Evolutionary conservation across 35 echinoderm and acorn worm genomes (phyloP), one percentile per base, ranked within the genome.

Genomic region (Patiria miniata): DNA sequence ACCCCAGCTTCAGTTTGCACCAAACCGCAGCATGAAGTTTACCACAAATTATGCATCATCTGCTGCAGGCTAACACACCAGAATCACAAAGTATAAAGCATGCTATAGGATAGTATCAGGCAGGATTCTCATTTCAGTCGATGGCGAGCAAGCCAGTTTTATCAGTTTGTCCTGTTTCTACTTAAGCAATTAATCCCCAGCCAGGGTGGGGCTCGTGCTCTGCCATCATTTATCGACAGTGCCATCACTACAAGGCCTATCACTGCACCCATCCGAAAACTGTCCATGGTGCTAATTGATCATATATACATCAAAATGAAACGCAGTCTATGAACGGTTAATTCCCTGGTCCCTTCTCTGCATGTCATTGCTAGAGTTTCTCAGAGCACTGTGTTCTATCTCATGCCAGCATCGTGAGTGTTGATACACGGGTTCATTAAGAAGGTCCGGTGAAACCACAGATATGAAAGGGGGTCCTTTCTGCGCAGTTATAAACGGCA

Each of bases 401-500:
- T 73, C 65, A 23, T 36, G 34, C 23, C 65, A 47, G 42, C 42
- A 47, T 47, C 42, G 12, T 47, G 42, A 47, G 65, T 73, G 65
- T 73, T 73, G 65, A 73, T 73, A 34, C 21, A 73, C 65, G 34
- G 8, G 65, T 73, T 73, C 65, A 73, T 73, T 73, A 73, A 22
- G 26, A 36, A 73, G 34, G 65, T 47, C 42, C 42, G 42, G 42
- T 47, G 42, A 47, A 47, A 47, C 12, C 42, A 47, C 42, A 6
- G 42, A 47, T 47, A 47, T 47, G 42, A 47, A 47, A 47, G 42
- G 42, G 42, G 42, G 4, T 47, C 42, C 42, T 47, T 47, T 47
- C 42, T 47, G 12, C 42, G 12, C 42, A 47, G 42, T 47, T 47
- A 47, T 6, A 47, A 47, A 47, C 42, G 12, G 42, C 42, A 47